Percentiles rank a stretch among this genome's conserved stretches.
These are phyloP conservation scores for Corvus moneduloides DNA, from an alignment of 2,113 vertebrate species.

Conservation along the genomic window DNA sequence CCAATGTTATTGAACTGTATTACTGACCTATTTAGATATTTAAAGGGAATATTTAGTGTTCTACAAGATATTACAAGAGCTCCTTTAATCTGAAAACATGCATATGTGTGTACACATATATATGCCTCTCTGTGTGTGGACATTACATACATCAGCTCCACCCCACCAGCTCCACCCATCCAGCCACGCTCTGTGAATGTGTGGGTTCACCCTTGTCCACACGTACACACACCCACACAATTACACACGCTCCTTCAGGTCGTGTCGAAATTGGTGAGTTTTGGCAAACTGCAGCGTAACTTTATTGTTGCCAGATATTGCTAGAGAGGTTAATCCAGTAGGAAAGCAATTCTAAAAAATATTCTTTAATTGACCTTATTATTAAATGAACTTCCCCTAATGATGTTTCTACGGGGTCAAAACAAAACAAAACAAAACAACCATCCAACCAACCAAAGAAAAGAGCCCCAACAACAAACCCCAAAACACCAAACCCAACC, in stretches of 20 bases:
- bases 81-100: constrained; percentile 35
- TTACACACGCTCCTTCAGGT: accelerated
- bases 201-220: background rate
- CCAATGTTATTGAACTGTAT: constrained; percentile 43
- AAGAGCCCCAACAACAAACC: background rate
- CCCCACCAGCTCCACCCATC: background rate
- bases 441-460: background rate
- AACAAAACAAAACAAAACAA: background rate
- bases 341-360: constrained; percentile 6
- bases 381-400: background rate
- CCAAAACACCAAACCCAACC: background rate
- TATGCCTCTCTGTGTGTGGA: background rate
- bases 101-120: background rate
- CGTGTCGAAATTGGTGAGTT: background rate
- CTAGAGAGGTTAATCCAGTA: background rate
- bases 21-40: constrained; percentile 61
- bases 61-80: constrained; percentile 58
- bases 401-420: background rate
- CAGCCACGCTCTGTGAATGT: background rate
- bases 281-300: background rate
- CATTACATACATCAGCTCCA: background rate
- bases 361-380: background rate
- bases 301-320: background rate
- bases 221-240: background rate
- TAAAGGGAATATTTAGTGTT: constrained; percentile 51